A percentile compares a stretch with the other conserved stretches of the same genome.
phyloP scores from a whole-genome alignment of 2,113 vertebrate species.

The Cyprinus carpio region DNA sequence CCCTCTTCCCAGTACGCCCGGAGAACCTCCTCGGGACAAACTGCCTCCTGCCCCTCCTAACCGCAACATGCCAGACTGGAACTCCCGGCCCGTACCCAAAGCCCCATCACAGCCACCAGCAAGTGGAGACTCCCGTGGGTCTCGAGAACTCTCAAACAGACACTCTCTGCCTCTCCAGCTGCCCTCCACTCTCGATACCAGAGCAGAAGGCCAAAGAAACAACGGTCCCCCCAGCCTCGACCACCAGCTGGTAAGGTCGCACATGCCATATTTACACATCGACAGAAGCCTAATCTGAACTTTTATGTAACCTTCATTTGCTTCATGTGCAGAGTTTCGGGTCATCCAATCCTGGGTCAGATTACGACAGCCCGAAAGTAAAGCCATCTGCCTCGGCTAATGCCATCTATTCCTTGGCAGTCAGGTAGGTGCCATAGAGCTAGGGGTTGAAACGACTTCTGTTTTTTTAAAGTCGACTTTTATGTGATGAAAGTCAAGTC shows the following conservation, averaged over 20 bases:
- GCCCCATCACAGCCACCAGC: slow-evolving; percentile 75
- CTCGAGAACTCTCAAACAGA: slow-evolving; percentile 87
- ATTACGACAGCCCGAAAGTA: slow-evolving; percentile 90
- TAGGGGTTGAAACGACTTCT: too few relatives aligned
- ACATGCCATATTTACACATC: neutral
- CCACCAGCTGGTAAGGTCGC: slow-evolving; percentile 73
- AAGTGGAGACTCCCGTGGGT: slow-evolving; percentile 72
- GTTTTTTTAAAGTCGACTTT: too few relatives aligned
- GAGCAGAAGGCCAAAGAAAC: slow-evolving; percentile 77
- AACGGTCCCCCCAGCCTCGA: slow-evolving; percentile 86
- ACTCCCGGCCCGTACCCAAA: slow-evolving; percentile 85
- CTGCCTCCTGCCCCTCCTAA: slow-evolving; percentile 80
- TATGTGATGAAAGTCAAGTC: too few relatives aligned
- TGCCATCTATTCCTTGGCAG: slow-evolving; percentile 90
- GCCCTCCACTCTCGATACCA: slow-evolving; percentile 83
- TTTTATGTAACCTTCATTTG: neutral
- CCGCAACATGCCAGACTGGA: slow-evolving; percentile 82
- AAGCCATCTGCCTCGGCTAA: slow-evolving; percentile 91
- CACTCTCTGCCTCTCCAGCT: slow-evolving; percentile 93
- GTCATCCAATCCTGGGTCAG: slow-evolving; percentile 67
- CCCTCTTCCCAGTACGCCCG: slow-evolving; percentile 89
- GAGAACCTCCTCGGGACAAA: slow-evolving; percentile 83
- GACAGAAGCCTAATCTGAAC: neutral
- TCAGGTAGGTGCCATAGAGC: slow-evolving; percentile 75
- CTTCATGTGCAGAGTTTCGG: slow-evolving; percentile 76